These are phyloP conservation scores for Vireo griseus DNA, from an alignment of 2,797 vertebrate species.

Conservation along the genomic window DNA sequence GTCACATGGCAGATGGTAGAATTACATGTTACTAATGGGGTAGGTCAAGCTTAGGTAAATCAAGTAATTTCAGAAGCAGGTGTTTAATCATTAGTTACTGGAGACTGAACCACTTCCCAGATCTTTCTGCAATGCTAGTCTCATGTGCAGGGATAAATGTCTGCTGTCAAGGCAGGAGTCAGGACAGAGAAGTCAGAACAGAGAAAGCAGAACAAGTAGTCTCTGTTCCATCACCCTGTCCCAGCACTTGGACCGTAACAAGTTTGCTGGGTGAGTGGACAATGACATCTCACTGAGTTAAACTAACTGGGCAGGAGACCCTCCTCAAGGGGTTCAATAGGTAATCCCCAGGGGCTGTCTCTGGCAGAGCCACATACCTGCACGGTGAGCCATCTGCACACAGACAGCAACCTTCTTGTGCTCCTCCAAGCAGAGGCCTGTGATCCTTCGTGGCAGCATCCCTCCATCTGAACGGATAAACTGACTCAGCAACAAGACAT, in stretches of 20 bases:
- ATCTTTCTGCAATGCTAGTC: not conserved
- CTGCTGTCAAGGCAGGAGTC: not conserved
- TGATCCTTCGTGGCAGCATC: conserved; percentile 86
- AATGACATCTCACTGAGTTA: not conserved
- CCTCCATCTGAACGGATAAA: conserved; percentile 93
- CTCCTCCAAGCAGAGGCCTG: conserved; percentile 90
- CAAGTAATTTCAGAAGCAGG: not conserved
- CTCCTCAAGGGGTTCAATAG: not conserved
- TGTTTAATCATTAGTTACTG: conserved; percentile 1
- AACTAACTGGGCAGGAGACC: rapidly evolving
- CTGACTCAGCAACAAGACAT: conserved; percentile 92
- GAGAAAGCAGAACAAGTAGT: not conserved
- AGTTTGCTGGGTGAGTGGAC: not conserved
- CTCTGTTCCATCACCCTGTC: not conserved
- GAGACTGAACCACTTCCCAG: not conserved
- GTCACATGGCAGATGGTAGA: not conserved
- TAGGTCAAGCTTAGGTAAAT: not conserved
- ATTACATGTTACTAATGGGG: not conserved
- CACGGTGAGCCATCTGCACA: conserved; percentile 96
- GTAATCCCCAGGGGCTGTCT: not conserved
- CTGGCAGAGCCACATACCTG: conserved; percentile 75
- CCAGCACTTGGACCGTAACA: not conserved
- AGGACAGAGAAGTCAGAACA: not conserved
- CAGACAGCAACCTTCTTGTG: conserved; percentile 87
- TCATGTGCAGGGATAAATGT: not conserved